Evolutionary conservation across 2,113 vertebrate species (phyloP), one percentile per base, ranked within the genome.

Genomic region (Plecotus auritus): DNA sequence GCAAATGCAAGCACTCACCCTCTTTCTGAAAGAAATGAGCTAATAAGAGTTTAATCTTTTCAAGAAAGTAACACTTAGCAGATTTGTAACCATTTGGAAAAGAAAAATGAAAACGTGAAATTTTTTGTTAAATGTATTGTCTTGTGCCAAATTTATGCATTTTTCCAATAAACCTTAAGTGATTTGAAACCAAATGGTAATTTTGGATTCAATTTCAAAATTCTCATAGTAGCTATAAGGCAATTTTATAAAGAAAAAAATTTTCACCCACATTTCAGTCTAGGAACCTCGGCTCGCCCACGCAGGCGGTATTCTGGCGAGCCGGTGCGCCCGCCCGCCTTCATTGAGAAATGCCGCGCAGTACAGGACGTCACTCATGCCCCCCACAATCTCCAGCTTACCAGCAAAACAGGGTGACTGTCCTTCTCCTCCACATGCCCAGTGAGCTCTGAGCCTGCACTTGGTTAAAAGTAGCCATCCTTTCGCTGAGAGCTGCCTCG

Each of bases 321-420:
- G 83, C 18, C 23, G 40, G 28, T 40, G 1, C 51, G 78, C 66
- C 23, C 61, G 77, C 89, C 93, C 91, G 47, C 42, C 64, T 92
- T 90, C 95, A 94, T 81, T 96, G 91, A 97, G 87, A 96, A 95
- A 96, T 74, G 32, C 32, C 70, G 77, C 73, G 80, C n/a, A 11
- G 37, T 23, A 26, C 72, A 42, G 72, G 40, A 23, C 23, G 23
- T 56, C 54, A 59, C 56, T 28, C 51, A 90, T 13, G 17, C 54
- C 64, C 76, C 80, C 47, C 26, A 66, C 54, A 93, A 92, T 61
- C 42, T 64, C 42, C 23, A 54, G 28, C 72, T 78, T 66, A 51
- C 30, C 45, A 77, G 72, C 54, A 78, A 88, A 84, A 35, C 3
- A 54, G 42, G 51, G 59, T 1, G 51, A 12, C 13, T 67, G 56